Conservation (phyloP, 2,888 invertebrate genomes). For the Caenorhabditis sp. region DNA sequence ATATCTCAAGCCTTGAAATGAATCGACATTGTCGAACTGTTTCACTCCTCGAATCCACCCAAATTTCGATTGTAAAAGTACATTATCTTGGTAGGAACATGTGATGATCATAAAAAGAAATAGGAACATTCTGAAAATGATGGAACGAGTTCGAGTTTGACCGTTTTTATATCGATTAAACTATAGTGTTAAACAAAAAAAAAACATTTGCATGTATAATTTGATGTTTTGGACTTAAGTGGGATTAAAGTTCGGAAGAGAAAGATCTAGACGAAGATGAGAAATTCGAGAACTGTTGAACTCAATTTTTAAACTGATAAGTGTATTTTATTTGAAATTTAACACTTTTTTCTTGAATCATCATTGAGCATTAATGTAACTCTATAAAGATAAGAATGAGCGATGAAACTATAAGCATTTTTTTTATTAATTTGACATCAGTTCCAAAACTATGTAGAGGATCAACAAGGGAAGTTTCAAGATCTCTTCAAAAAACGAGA, state of each 20-base stretch:
- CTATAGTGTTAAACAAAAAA: background rate
- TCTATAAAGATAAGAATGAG: too few species aligned
- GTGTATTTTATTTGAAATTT: too few species aligned
- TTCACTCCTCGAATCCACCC: background rate
- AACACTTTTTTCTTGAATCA: too few species aligned
- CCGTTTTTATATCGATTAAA: background rate
- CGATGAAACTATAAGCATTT: too few species aligned
- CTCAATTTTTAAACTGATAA: too few species aligned
- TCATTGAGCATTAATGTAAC: too few species aligned
- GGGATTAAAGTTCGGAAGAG: background rate
- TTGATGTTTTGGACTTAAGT: background rate
- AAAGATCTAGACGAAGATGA: background rate
- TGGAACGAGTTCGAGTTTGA: background rate
- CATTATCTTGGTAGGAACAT: background rate
- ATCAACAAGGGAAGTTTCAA: too few species aligned
- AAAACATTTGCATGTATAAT: background rate
- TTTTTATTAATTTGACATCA: too few species aligned
- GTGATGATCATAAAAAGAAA: background rate
- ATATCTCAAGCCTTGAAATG: background rate
- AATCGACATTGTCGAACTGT: slow-evolving; percentile 2
- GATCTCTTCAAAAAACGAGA: too few species aligned
- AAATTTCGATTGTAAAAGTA: background rate
- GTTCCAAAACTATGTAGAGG: too few species aligned
- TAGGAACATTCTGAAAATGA: background rate
- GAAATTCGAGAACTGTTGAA: too few species aligned